phyloP scores from a whole-genome alignment of 2,113 vertebrate genomes.

The Etia nguti region DNA sequence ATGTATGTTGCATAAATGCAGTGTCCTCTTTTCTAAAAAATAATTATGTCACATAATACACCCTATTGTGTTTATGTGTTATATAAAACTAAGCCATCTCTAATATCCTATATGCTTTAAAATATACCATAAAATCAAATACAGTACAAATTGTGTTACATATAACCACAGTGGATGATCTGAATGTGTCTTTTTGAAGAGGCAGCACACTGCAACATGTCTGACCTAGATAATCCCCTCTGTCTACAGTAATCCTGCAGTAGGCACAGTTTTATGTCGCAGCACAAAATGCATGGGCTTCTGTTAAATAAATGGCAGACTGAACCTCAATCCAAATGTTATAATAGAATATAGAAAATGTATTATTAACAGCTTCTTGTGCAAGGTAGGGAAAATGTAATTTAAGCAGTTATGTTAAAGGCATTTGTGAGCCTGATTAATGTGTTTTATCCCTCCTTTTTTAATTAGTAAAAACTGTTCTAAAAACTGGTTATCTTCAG shows the following conservation, averaged over 20 bases:
- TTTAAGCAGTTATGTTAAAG: background rate
- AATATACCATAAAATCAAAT: background rate
- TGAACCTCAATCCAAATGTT: background rate
- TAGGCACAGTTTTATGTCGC: constrained; percentile 12
- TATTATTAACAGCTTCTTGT: background rate
- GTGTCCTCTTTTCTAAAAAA: background rate
- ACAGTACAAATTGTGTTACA: background rate
- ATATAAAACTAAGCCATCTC: background rate
- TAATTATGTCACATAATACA: background rate
- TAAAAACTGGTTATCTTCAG: background rate
- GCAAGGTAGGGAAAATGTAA: background rate
- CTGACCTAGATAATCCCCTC: constrained; percentile 57
- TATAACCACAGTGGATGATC: background rate
- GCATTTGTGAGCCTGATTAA: background rate
- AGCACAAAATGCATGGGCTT: background rate
- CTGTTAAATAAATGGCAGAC: background rate
- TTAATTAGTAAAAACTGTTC: background rate
- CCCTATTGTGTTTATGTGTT: background rate
- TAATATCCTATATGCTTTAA: background rate
- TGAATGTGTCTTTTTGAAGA: constrained; percentile 8
- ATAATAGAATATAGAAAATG: background rate
- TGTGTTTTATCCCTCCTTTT: background rate
- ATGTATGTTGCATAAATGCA: background rate
- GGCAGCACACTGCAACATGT: constrained; percentile 18
- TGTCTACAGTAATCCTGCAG: constrained; percentile 29